Evolutionary conservation across 1,140 invertebrate genomes (phyloP).

Genomic region (Drosophila nigrodunni): DNA sequence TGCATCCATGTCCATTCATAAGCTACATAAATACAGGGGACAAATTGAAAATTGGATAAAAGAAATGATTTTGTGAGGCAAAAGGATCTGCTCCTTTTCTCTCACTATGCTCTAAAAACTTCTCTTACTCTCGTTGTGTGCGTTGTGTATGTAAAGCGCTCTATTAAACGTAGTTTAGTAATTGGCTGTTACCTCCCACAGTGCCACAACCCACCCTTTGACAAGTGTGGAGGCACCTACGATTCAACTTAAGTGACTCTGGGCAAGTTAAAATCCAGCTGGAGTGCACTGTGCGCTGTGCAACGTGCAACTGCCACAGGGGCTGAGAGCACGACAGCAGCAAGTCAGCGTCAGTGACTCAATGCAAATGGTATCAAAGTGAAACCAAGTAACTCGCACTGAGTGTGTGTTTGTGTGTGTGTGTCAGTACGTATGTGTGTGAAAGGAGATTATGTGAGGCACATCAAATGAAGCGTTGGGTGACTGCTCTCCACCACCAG

Average conservation of each 20-base stretch:
- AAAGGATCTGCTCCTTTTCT: not conserved
- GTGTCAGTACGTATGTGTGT: slow-evolving; percentile 1
- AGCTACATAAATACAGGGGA: slow-evolving; percentile 20
- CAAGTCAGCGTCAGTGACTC: slow-evolving; percentile 18
- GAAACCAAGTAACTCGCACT: slow-evolving; percentile 11
- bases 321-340: slow-evolving; percentile 20
- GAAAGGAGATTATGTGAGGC: slow-evolving; percentile 43
- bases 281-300: slow-evolving; percentile 8
- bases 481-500: not conserved
- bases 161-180: slow-evolving; percentile 61
- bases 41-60: slow-evolving; percentile 27
- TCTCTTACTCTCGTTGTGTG: not conserved
- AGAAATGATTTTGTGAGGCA: slow-evolving; percentile 13
- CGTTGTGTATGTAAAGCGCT: slow-evolving; percentile 24
- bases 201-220: not conserved
- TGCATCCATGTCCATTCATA: slow-evolving; percentile 20
- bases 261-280: slow-evolving; percentile 22
- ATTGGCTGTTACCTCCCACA: slow-evolving; percentile 42
- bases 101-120: not conserved
- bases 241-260: slow-evolving; percentile 39
- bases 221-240: slow-evolving; percentile 18
- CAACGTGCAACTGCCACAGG: slow-evolving; percentile 19
- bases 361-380: slow-evolving; percentile 47
- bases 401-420: not conserved
- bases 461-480: slow-evolving; percentile 43